Evolutionary conservation across 1,140 invertebrate genomes (phyloP), one percentile per base, ranked within the genome.

Genomic region (Drosophila sproati): DNA sequence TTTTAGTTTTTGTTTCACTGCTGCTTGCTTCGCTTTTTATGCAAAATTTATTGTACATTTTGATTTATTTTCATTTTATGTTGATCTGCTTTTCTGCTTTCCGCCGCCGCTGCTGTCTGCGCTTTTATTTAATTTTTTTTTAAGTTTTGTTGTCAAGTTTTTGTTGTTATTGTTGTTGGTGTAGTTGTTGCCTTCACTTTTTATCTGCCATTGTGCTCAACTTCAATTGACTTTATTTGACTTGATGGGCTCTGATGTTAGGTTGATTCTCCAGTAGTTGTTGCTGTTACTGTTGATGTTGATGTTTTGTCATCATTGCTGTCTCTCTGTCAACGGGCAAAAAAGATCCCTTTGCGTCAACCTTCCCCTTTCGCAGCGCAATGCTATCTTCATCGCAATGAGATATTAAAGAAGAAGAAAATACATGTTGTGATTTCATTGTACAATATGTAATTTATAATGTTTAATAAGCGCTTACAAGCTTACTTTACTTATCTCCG

Each of bases 51-150:
- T 73, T 70, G 57, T 45, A 64, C 52, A 63, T 75, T 90, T 89
- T 89, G 85, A 89, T 89, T 89, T 89, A 89, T 89, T 89, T 90
- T 85, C 78, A 81, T 89, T 89, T 89, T 85, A 89, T 89, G 85
- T 85, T 85, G 85, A 89, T 90, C 86, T 89, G 80, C 72, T 87
- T 87, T 81, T 74, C 86, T 55, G 55, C 50, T 67, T 66, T 62
- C 51, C 62, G 54, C 55, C 45, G 34, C 37, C 45, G 43, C 55
- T 77, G 54, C 54, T 78, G 70, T 78, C 73, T 88, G 73, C 69
- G 67, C 82, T 79, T 83, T 88, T 88, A 79, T 88, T 87, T 87
- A 76, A 87, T 86, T 83, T 80, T 71, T 5, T 5, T 20, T 47
- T 2, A 39, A n/a, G 31, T 60, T 6, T 52, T 60, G 12, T 55